These are phyloP conservation scores for Brienomyrus brachyistius DNA, from an alignment of 2,113 vertebrate species.

Conservation along the genomic window DNA sequence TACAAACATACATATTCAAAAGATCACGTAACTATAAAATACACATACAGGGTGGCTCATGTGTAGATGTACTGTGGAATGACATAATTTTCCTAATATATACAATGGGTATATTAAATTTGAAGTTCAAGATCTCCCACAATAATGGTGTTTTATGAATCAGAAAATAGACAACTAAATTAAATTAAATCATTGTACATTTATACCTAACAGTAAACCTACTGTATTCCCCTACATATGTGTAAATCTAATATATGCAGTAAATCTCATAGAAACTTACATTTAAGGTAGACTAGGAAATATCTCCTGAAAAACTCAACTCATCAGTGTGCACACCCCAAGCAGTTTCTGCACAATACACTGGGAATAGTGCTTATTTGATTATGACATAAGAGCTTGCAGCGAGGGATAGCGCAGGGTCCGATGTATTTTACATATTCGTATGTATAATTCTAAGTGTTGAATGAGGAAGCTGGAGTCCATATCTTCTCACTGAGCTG, in stretches of 20 bases:
- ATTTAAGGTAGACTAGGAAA: background rate
- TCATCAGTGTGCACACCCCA: background rate
- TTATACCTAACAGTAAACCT: background rate
- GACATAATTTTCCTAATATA: background rate
- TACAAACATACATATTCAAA: background rate
- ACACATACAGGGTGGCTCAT: background rate
- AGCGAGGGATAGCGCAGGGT: background rate
- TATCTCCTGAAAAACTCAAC: background rate
- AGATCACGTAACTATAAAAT: background rate
- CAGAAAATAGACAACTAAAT: background rate
- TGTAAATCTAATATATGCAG: background rate
- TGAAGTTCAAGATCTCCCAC: background rate
- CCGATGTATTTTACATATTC: background rate
- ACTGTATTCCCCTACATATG: background rate
- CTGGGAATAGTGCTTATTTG: background rate
- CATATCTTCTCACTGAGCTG: background rate
- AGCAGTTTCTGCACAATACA: background rate
- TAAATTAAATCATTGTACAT: background rate
- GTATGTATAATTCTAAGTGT: background rate
- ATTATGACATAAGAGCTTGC: background rate
- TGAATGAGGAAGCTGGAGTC: background rate
- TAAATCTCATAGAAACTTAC: background rate
- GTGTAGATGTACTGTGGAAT: background rate
- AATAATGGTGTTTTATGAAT: background rate
- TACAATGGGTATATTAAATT: background rate